These are phyloP conservation scores for Distichodus sexfasciatus DNA, from an alignment of 2,797 vertebrate genomes.

Conservation along the genomic window DNA sequence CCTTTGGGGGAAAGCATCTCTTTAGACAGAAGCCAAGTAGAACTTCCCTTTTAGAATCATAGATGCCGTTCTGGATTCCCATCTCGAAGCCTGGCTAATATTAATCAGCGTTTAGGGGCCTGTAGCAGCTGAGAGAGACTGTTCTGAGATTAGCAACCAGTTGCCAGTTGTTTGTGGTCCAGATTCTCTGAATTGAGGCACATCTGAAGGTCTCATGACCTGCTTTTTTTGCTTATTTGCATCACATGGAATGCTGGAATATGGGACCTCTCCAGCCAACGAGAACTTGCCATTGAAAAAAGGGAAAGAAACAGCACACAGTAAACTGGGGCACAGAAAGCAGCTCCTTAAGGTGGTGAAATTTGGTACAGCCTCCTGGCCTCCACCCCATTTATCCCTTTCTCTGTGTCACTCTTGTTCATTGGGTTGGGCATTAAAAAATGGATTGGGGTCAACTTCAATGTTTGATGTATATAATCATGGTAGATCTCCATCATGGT, in stretches of 20 bases:
- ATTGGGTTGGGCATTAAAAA: too few species aligned
- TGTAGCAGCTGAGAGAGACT: not conserved
- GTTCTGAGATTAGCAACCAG: not conserved
- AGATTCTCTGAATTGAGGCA: not conserved
- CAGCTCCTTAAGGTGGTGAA: conserved; percentile 36
- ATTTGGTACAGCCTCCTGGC: not conserved
- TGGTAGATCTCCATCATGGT: too few species aligned
- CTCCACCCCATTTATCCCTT: not conserved
- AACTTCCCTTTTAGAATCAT: not conserved
- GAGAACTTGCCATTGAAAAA: conserved; percentile 53
- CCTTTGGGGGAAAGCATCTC: conserved; percentile 10
- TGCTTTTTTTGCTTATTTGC: conserved; percentile 30
- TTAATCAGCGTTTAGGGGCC: not conserved
- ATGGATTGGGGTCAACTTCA: too few species aligned
- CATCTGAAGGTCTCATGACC: conserved; percentile 15
- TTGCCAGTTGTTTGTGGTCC: not conserved
- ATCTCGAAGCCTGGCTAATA: not conserved
- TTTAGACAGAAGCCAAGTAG: not conserved
- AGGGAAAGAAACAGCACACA: conserved; percentile 46
- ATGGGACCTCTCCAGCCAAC: conserved; percentile 21
- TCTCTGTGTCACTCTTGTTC: too few species aligned
- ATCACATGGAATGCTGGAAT: conserved; percentile 19
- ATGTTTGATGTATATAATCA: too few species aligned
- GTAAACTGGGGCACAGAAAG: conserved; percentile 59
- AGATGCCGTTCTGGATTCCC: not conserved